A percentile compares a stretch with the other conserved stretches of the same genome.
Conservation (phyloP, 1,140 invertebrate genomes). For the Aphidius gifuensis region DNA sequence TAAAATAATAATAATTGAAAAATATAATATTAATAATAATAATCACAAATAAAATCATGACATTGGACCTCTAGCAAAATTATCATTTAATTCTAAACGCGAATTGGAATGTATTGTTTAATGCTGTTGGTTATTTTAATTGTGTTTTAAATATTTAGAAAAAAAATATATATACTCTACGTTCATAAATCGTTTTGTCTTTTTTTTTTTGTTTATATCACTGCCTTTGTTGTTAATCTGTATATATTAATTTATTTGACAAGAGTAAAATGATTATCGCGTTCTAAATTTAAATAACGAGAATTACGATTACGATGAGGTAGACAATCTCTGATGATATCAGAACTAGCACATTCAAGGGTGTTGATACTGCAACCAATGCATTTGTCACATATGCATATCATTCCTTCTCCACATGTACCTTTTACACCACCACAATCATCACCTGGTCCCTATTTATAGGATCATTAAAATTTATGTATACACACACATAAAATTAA, state of each 20-base stretch:
- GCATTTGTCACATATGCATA: slow-evolving; percentile 54
- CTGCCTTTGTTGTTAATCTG: not conserved
- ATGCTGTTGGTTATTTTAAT: too few species aligned
- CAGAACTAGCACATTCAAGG: slow-evolving; percentile 42
- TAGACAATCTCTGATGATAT: slow-evolving; percentile 27
- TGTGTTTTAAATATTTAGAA: too few species aligned
- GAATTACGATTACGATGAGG: slow-evolving; percentile 22
- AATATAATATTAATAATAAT: not conserved
- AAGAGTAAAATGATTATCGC: slow-evolving; percentile 12
- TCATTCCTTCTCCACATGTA: slow-evolving; percentile 56
- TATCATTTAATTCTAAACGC: too few species aligned
- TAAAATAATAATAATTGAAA: not conserved
- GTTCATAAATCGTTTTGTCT: too few species aligned
- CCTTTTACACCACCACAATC: slow-evolving; percentile 54
- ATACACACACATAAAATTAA: slow-evolving; percentile 13
- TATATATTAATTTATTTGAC: slow-evolving; percentile 20
- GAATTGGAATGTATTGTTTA: too few species aligned
- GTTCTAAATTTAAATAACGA: slow-evolving; percentile 11
- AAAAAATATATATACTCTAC: too few species aligned
- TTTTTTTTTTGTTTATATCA: too few species aligned
- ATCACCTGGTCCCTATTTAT: slow-evolving; percentile 54
- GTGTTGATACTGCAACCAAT: slow-evolving; percentile 53
- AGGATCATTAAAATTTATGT: too few species aligned
- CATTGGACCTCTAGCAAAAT: too few species aligned
- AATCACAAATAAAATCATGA: slow-evolving; percentile 1